phyloP scores from a whole-genome alignment of 2,888 invertebrate genomes.

The Drosophila atripex region DNA sequence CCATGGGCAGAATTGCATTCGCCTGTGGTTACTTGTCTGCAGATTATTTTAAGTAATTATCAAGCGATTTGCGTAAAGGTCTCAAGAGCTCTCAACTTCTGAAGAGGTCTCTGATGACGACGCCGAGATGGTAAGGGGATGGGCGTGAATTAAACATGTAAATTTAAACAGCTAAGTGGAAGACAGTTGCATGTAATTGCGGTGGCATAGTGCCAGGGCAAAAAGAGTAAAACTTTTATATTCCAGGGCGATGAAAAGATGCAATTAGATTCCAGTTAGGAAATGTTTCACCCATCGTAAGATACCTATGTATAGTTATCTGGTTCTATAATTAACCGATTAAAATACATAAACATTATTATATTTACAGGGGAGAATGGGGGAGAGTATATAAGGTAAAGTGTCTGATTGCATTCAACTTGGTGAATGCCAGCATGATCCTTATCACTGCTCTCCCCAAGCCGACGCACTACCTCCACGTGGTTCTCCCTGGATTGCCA shows the following conservation, averaged over 20 bases:
- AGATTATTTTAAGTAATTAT: slow-evolving; percentile 78
- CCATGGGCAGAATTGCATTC: slow-evolving; percentile 27
- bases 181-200: slow-evolving; percentile 53
- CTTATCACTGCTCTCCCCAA: too few species aligned
- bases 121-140: slow-evolving; percentile 8
- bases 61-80: slow-evolving; percentile 74
- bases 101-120: slow-evolving; percentile 45
- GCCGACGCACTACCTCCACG: too few species aligned
- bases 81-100: slow-evolving; percentile 62
- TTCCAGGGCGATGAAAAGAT: slow-evolving; percentile 25
- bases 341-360: too few species aligned
- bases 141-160: slow-evolving; percentile 68
- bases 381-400: too few species aligned
- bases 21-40: slow-evolving; percentile 56
- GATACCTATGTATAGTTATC: neutral
- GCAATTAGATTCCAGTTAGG: slow-evolving; percentile 38
- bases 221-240: slow-evolving; percentile 26
- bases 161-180: slow-evolving; percentile 54
- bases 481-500: too few species aligned
- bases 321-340: neutral
- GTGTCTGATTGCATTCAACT: too few species aligned
- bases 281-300: slow-evolving; percentile 1
- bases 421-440: too few species aligned
- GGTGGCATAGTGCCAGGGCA: slow-evolving; percentile 28
- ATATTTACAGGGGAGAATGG: too few species aligned